These are phyloP conservation scores for Leptopilina myrica DNA, from an alignment of 2,888 invertebrate species.

Conservation along the genomic window DNA sequence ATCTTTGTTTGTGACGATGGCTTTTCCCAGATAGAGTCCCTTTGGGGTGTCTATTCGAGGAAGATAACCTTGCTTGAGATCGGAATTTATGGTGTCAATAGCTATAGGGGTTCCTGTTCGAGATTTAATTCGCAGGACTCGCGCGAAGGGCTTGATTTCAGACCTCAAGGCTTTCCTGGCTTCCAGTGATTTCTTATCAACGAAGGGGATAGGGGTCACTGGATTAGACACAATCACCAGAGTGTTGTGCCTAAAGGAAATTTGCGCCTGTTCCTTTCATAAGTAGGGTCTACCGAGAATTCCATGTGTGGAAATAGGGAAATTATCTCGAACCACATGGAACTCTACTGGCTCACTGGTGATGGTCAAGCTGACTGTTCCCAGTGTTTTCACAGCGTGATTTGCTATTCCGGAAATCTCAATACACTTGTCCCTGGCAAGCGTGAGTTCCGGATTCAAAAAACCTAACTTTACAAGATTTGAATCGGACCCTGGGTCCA, in stretches of 20 bases:
- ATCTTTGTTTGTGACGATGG: too few relatives aligned
- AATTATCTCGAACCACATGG: not conserved
- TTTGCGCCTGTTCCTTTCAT: not conserved
- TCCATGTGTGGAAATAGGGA: not conserved
- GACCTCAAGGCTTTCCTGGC: too few relatives aligned
- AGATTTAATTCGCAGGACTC: not conserved
- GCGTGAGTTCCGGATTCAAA: not conserved
- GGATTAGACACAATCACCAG: not conserved
- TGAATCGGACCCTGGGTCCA: not conserved
- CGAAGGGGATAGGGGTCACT: not conserved
- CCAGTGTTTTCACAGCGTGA: not conserved
- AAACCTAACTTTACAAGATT: not conserved
- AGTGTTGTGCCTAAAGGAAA: not conserved
- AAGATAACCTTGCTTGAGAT: not conserved
- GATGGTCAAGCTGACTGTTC: not conserved
- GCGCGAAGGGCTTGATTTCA: not conserved
- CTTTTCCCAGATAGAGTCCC: too few relatives aligned
- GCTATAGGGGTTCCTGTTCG: not conserved
- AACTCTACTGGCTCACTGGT: not conserved
- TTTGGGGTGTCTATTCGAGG: too few relatives aligned
- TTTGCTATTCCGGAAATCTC: not conserved
- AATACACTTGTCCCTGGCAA: not conserved
- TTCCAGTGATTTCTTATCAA: too few relatives aligned
- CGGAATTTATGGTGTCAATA: not conserved
- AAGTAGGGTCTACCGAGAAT: not conserved